Evolutionary conservation across 1,140 invertebrate species (phyloP), one percentile per base, ranked within the genome.

Genomic region (Drosophila athabasca): DNA sequence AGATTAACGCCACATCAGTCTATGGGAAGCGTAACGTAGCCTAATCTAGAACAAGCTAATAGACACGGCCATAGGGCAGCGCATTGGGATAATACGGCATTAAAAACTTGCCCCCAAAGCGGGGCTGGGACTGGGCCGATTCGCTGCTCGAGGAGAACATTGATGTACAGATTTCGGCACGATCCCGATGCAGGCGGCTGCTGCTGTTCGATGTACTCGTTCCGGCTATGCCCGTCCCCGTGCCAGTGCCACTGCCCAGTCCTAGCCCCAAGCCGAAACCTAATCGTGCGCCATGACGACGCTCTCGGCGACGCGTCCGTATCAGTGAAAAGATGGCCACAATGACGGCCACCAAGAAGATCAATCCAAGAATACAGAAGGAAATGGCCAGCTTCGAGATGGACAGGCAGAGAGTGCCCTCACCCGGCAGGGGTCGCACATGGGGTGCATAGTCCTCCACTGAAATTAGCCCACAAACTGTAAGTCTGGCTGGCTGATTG

Each of bases 341-440:
- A 17, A 94, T 93, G 2, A 95, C 93, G 1, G 95, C 95, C 35
- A 94, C 92, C 3, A 95, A 87, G 76, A 96, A 95, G 51, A 96
- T 94, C 4, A 95, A 78, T 8, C 95, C 94, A 65, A 96, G 89
- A 0, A 95, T 90, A 65, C 94, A 95, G 70, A 96, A 95, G 0
- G 95, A 93, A 29, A 95, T 91, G 6, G 95, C 94, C 93, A 96
- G 94, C 92, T 95, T 95, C 2, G 95, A 94, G 5, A 95, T 93
- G 22, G 95, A 95, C 53, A 96, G 90, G 74, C 95, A 96, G n/a
- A 96, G 61, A 3, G 90, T 91, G n/a, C 91, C 89, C 66, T 92
- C 90, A 29, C 79, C 74, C 0, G 60, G 72, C n/a, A 84, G 43
- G 1, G 67, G 54, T 2, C 88, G 70, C 5, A 90, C 65, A 73